phyloP scores from a whole-genome alignment of 1,140 invertebrate genomes.

The Panonychus citri region DNA sequence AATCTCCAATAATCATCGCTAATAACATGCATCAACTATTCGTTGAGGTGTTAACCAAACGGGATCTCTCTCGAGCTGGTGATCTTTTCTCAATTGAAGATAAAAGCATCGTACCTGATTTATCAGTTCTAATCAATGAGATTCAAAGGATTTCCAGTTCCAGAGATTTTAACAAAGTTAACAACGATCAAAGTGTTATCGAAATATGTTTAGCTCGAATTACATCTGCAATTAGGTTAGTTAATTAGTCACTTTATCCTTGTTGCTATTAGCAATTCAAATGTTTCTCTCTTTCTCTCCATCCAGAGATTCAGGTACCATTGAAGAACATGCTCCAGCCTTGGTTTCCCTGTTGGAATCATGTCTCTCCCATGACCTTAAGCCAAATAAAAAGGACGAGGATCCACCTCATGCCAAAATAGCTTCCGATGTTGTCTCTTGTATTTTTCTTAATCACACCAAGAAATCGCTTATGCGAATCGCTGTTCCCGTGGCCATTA shows the following conservation, averaged over 20 bases:
- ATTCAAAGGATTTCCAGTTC: slow-evolving; percentile 54
- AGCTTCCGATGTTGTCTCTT: slow-evolving; percentile 72
- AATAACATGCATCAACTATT: slow-evolving; percentile 57
- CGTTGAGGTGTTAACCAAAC: slow-evolving; percentile 54
- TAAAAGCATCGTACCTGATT: slow-evolving; percentile 54
- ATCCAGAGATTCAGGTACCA: slow-evolving; percentile 53
- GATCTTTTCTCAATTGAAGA: slow-evolving; percentile 71
- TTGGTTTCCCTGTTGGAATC: slow-evolving; percentile 59
- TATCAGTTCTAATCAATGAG: slow-evolving; percentile 49
- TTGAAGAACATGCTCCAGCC: slow-evolving; percentile 56
- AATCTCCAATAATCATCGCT: no score
- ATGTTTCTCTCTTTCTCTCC: slow-evolving; percentile 8
- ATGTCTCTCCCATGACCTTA: slow-evolving; percentile 63
- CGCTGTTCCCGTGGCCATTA: slow-evolving; percentile 64
- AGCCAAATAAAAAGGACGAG: slow-evolving; percentile 46
- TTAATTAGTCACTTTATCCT: not conserved
- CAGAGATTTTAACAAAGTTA: slow-evolving; percentile 52
- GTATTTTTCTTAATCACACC: slow-evolving; percentile 73
- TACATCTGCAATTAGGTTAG: slow-evolving; percentile 51
- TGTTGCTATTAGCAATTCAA: not conserved
- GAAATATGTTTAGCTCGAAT: slow-evolving; percentile 73
- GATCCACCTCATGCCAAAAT: slow-evolving; percentile 88
- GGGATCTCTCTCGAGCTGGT: slow-evolving; percentile 61
- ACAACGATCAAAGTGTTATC: slow-evolving; percentile 75
- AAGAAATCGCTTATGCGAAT: slow-evolving; percentile 68